Evolutionary conservation across 1,140 invertebrate genomes (phyloP).

Genomic region (Drosophila nannoptera): DNA sequence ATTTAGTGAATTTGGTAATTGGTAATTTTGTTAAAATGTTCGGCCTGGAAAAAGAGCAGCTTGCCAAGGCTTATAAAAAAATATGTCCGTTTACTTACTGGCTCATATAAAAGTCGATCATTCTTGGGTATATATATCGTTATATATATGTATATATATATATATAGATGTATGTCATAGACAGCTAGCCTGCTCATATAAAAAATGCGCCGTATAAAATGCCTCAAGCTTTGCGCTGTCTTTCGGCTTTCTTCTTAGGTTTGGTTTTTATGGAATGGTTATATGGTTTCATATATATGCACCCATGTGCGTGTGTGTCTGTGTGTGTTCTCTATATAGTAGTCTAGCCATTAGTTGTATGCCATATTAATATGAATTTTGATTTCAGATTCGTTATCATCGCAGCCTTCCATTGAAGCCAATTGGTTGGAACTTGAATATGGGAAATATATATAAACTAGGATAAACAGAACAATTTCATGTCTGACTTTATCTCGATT

Average conservation of each 20-base stretch:
- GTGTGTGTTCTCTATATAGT: conserved; percentile 33
- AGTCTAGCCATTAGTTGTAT: conserved; percentile 50
- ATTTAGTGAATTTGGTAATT: conserved; percentile 36
- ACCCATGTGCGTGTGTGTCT: conserved; percentile 20
- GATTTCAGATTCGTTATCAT: conserved; percentile 72
- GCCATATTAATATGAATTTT: conserved; percentile 72
- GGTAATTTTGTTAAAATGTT: conserved; percentile 72
- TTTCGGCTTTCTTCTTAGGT: conserved; percentile 36
- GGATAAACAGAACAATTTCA: conserved; percentile 29
- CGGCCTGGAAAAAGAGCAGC: conserved; percentile 67
- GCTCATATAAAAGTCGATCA: conserved; percentile 72
- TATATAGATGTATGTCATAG: conserved; percentile 62
- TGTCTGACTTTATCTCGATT: conserved; percentile 48
- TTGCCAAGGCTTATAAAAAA: conserved; percentile 74
- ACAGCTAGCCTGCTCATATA: conserved; percentile 68
- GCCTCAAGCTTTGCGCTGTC: conserved; percentile 57
- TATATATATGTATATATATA: conserved; percentile 42
- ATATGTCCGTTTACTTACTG: conserved; percentile 72
- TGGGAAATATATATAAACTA: conserved; percentile 20
- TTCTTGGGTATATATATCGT: conserved; percentile 61
- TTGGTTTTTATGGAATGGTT: conserved; percentile 49
- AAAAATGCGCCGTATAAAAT: conserved; percentile 74
- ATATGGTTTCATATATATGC: conserved; percentile 49
- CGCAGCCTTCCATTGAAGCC: conserved; percentile 74
- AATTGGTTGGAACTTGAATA: conserved; percentile 62